Evolutionary conservation across 2,888 invertebrate genomes (phyloP).

Genomic region (Tenthredo livida): DNA sequence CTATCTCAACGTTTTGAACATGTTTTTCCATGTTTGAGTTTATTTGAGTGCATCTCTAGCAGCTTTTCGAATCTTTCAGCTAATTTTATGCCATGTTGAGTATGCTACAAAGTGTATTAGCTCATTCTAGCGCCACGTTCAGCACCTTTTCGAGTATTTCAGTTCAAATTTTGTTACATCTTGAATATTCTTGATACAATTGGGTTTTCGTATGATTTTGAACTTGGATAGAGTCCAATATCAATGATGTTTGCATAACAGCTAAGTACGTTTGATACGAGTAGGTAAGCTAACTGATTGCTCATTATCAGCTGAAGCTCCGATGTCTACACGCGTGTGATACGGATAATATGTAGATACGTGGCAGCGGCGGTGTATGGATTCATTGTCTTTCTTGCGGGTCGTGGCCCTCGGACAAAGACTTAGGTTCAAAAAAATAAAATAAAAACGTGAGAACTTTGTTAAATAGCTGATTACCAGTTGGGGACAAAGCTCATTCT

Average conservation of each 20-base stretch:
- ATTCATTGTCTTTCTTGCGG: background rate
- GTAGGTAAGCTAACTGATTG: background rate
- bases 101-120: background rate
- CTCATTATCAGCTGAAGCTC: background rate
- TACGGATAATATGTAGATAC: background rate
- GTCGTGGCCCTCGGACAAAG: conserved; percentile 25
- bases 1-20: background rate
- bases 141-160: no score
- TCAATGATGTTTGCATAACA: background rate
- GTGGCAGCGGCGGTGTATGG: background rate
- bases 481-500: background rate
- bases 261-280: background rate
- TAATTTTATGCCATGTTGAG: background rate
- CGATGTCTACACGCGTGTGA: background rate
- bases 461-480: background rate
- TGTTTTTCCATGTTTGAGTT: background rate
- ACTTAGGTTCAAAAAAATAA: background rate
- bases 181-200: background rate
- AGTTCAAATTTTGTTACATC: no score
- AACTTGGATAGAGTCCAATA: background rate
- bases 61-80: background rate
- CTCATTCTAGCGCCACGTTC: background rate
- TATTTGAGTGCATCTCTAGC: background rate
- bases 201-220: background rate
- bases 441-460: conserved; percentile 14